These are phyloP conservation scores for Drosophila persimilis DNA, from an alignment of 1,140 invertebrate genomes.

Conservation along the genomic window DNA sequence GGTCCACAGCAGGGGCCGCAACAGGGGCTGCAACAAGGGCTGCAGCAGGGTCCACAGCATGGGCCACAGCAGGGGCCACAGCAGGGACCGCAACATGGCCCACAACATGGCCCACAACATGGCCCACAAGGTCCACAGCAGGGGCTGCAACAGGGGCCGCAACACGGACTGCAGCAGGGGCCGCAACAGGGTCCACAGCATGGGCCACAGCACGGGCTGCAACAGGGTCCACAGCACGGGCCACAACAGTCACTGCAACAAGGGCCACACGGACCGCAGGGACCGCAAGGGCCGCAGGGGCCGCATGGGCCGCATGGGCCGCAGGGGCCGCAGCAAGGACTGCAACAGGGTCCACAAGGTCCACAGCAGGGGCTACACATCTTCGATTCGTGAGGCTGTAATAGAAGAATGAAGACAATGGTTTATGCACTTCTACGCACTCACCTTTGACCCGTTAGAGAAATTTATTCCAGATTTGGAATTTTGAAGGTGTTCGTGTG, in stretches of 20 bases:
- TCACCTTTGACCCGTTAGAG: constrained; percentile 67
- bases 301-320: too few relatives aligned
- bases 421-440: not conserved
- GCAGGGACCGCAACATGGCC: constrained; percentile 23
- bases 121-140: constrained; percentile 26
- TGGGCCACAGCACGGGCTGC: constrained; percentile 24
- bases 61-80: constrained; percentile 23
- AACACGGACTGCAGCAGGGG: constrained; percentile 36
- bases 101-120: constrained; percentile 1
- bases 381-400: constrained; percentile 32
- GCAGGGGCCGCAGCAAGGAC: too few relatives aligned
- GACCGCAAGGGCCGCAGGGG: not conserved
- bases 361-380: constrained; percentile 60
- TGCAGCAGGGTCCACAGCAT: constrained; percentile 7
- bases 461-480: constrained; percentile 38
- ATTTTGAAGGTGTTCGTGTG: constrained; percentile 32
- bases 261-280: constrained; percentile 14
- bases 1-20: too few relatives aligned
- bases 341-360: constrained; percentile 8
- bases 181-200: constrained; percentile 42
- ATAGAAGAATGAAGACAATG: too few relatives aligned
- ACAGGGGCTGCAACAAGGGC: too few relatives aligned
- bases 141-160: constrained; percentile 32
- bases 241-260: constrained; percentile 19
- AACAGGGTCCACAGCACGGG: constrained; percentile 31